Conservation (phyloP, 1,140 invertebrate species). For the Oppia nitens region DNA sequence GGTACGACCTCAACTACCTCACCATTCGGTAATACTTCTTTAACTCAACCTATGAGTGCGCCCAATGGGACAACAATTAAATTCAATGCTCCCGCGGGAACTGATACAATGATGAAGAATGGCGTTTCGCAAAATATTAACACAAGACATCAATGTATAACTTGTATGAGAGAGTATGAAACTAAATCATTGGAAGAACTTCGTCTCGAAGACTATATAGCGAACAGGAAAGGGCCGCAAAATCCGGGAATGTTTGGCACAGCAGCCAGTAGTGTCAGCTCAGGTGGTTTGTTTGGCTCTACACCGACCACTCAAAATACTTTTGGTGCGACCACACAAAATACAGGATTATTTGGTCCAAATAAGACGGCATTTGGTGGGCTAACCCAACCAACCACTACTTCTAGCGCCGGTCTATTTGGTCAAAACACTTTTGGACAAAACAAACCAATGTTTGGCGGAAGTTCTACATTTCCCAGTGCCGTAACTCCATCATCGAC, state of each 20-base stretch:
- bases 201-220: conserved; percentile 76
- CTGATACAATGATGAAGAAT: conserved; percentile 77
- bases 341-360: conserved; percentile 16
- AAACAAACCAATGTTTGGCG: conserved; percentile 18
- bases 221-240: conserved; percentile 51
- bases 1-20: neutral
- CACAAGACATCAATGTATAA: conserved; percentile 86
- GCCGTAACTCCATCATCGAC: conserved; percentile 21
- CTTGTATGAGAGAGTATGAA: conserved; percentile 95
- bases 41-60: neutral
- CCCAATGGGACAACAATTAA: conserved; percentile 53
- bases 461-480: conserved; percentile 23
- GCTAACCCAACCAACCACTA: conserved; percentile 20
- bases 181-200: conserved; percentile 83
- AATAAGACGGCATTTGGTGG: conserved; percentile 22
- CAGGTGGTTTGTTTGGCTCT: neutral
- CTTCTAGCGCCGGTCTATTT: conserved; percentile 17
- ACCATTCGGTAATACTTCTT: neutral
- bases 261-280: neutral
- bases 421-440: no score
- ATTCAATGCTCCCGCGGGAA: conserved; percentile 67
- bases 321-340: neutral
- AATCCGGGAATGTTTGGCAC: conserved; percentile 18
- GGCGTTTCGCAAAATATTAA: conserved; percentile 60
- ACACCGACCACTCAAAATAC: neutral